A percentile compares a stretch with the other conserved stretches of the same genome.
These are phyloP conservation scores for Umimayanthus chanpuru DNA, from an alignment of 92 coral and sea anemone genomes.

Conservation along the genomic window DNA sequence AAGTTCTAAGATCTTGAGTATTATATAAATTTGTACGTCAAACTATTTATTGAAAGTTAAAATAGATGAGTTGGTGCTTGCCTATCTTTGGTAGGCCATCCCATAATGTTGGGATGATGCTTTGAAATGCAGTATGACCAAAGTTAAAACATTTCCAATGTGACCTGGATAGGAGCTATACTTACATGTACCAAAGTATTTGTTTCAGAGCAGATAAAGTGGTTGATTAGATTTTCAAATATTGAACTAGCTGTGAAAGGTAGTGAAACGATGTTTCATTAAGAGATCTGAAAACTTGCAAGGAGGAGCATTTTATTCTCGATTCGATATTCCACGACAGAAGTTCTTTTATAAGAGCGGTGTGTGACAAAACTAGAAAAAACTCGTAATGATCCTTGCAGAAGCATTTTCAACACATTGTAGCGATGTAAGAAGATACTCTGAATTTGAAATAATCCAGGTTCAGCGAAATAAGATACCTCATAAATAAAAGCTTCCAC, in stretches of 20 bases:
- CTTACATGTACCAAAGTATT: not conserved
- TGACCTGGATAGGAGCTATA: not conserved
- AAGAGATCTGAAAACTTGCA: not conserved
- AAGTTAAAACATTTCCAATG: not conserved
- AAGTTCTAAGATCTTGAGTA: not conserved
- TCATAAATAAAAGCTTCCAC: no score
- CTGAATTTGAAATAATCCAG: not conserved
- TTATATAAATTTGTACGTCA: no score
- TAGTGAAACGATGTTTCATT: not conserved
- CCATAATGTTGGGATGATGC: no score
- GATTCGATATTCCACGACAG: not conserved
- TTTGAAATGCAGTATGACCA: not conserved
- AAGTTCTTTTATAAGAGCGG: not conserved
- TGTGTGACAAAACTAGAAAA: not conserved
- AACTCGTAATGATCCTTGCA: not conserved
- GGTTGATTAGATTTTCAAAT: not conserved
- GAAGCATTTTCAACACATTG: not conserved
- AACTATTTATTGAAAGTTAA: not conserved
- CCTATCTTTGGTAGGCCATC: not conserved
- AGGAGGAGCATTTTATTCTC: not conserved
- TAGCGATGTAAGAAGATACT: not conserved
- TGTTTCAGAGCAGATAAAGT: conserved; percentile 6
- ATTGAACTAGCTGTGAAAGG: not conserved
- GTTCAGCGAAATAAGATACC: not conserved
- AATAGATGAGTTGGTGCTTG: not conserved